Base-by-base conservation (phyloP, 35 echinoderm and acorn worm genomes). In the Ophioderma brevispina region DNA sequence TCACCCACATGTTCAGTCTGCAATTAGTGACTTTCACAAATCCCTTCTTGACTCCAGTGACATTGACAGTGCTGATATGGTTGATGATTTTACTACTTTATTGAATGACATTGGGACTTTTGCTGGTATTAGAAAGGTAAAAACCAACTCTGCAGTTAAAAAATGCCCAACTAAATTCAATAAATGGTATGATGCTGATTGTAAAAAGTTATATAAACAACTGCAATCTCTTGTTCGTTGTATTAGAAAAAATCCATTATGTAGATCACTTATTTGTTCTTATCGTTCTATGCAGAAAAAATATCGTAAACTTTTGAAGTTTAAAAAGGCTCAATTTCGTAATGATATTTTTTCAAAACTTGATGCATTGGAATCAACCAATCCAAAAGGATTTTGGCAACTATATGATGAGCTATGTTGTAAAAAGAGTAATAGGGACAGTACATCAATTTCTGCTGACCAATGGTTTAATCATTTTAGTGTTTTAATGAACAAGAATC, bases 171-270 rank as follows among this genome's bases (percentile, higher is more conserved):
- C 59, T 70, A 30, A 18, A 25, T 13, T 25, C n/a, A 8, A 70
- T 70, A 70, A 70, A 25, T 70, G 59, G 59, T 70, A 70, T 70
- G 59, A 70, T 70, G n/a, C 10, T 25, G 59, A 70, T 70, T 70
- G 59, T 70, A 70, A 70, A 70, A 13, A 8, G 10, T 8, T 70
- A 13, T 30, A 70, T 70, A 70, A 70, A 13, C 59, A 70, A 70
- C 59, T 70, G 10, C 10, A 8, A 70, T 70, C 59, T 25, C 59
- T 70, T 25, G 15, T 25, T 13, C 59, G 59, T 18, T 70, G 59
- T 70, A 70, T 70, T 70, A 70, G 28, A 25, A 70, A 70, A 25
- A 70, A 70, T 25, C 59, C 59, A 70, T 25, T 70, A 25, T 2
- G n/a, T 25, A 25, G 4, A 2, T 13, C 23, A 15, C n/a, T 70